A percentile compares a stretch with the other conserved stretches of the same genome.
phyloP scores from a whole-genome alignment of 2,888 invertebrate species.

The Drosophila fulvimacula region DNA sequence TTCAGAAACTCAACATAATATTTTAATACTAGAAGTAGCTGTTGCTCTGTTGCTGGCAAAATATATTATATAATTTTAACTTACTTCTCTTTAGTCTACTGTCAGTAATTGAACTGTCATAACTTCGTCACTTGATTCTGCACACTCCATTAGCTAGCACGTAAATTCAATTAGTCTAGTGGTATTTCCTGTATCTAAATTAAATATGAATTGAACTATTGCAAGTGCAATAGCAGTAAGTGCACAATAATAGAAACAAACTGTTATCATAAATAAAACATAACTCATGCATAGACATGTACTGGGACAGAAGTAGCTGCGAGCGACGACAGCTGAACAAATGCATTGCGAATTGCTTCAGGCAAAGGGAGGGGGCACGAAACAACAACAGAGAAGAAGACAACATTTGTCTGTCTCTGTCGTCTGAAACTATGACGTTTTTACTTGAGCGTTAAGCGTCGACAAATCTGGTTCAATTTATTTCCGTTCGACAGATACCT shows the following conservation, averaged over 20 bases:
- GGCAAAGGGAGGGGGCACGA: conserved; percentile 8
- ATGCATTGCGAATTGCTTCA: conserved; percentile 26
- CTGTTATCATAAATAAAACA: conserved; percentile 42
- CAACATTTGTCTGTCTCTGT: conserved; percentile 8
- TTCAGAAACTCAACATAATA: not conserved
- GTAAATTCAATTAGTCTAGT: conserved; percentile 20
- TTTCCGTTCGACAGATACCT: conserved; percentile 1
- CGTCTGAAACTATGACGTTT: conserved; percentile 18
- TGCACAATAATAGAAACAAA: conserved; percentile 21
- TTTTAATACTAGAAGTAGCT: too few species aligned
- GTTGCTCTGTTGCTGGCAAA: too few species aligned
- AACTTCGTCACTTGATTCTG: conserved; percentile 2
- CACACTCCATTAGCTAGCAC: conserved; percentile 13
- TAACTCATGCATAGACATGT: conserved; percentile 33
- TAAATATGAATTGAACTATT: conserved; percentile 35
- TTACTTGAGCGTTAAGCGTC: not conserved
- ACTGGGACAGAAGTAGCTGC: conserved; percentile 1
- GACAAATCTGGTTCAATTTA: conserved; percentile 25
- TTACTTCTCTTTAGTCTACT: conserved; percentile 14
- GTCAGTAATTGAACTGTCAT: conserved; percentile 8
- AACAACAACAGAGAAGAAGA: conserved; percentile 12
- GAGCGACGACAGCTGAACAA: conserved; percentile 37
- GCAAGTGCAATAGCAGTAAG: conserved; percentile 7
- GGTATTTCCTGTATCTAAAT: conserved; percentile 21
- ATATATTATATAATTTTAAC: not conserved